Percentiles rank a stretch among this genome's conserved stretches.
These are phyloP conservation scores for Piscicola geometra DNA, from an alignment of 2,888 invertebrate genomes.

Conservation along the genomic window DNA sequence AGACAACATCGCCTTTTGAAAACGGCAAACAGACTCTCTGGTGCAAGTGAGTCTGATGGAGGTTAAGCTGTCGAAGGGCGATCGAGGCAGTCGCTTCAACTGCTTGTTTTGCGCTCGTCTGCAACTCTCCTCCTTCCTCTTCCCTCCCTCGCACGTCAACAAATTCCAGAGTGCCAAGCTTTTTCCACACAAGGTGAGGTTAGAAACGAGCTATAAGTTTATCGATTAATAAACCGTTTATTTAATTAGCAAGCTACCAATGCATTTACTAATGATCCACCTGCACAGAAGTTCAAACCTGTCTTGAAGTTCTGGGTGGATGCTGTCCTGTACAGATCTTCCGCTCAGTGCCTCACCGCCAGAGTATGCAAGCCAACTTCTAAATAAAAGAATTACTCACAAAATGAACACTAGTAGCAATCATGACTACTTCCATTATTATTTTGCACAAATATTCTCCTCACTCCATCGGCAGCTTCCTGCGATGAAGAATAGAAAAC, in stretches of 20 bases:
- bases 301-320: constrained; percentile 31
- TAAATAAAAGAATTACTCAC: background rate
- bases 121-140: constrained; percentile 12
- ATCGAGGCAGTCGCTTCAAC: background rate
- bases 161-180: constrained; percentile 21
- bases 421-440: background rate
- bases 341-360: background rate
- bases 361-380: no score
- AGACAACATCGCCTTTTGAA: background rate
- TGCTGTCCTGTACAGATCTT: constrained; percentile 24
- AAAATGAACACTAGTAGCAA: background rate
- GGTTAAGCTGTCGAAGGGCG: background rate
- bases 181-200: constrained; percentile 25
- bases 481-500: background rate
- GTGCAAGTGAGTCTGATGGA: constrained; percentile 24
- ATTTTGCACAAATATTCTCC: background rate
- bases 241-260: no score
- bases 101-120: background rate
- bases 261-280: no score
- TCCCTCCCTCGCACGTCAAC: constrained; percentile 10
- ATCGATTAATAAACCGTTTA: no score
- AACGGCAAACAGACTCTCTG: background rate
- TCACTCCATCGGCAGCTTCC: background rate
- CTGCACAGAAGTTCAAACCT: constrained; percentile 15
- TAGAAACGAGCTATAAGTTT: no score